phyloP scores from a whole-genome alignment of 2,797 vertebrate genomes.

The Toxotes lorentzi region DNA sequence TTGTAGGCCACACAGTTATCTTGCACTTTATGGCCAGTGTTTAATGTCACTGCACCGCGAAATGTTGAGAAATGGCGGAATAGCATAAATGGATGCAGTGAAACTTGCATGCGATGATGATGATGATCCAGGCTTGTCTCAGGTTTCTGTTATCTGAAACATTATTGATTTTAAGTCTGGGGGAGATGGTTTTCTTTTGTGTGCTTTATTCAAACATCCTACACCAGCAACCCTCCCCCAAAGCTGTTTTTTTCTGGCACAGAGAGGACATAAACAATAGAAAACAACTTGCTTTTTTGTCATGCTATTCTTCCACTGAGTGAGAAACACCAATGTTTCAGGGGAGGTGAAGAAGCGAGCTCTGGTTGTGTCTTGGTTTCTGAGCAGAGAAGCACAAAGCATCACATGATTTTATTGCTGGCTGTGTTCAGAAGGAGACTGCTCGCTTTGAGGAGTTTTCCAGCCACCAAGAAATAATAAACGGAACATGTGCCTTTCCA shows the following conservation, averaged over 20 bases:
- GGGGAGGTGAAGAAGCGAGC: slow-evolving; percentile 10
- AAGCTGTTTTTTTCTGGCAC: neutral
- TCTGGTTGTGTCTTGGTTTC: slow-evolving; percentile 31
- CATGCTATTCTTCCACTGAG: neutral
- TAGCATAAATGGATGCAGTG: neutral
- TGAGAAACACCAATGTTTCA: neutral
- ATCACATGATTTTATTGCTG: slow-evolving; percentile 39
- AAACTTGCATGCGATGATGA: slow-evolving; percentile 11
- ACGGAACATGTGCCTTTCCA: slow-evolving; percentile 13
- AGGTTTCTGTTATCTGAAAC: slow-evolving; percentile 64
- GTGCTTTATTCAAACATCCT: slow-evolving; percentile 24
- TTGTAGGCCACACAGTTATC: neutral
- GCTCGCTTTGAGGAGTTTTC: slow-evolving; percentile 11
- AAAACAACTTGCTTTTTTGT: neutral
- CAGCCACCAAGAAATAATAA: slow-evolving; percentile 5
- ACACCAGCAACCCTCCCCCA: neutral
- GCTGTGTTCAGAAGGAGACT: slow-evolving; percentile 20
- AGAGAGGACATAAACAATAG: slow-evolving; percentile 30
- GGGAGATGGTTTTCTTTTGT: slow-evolving; percentile 36
- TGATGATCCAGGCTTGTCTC: slow-evolving; percentile 34
- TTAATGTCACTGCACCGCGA: neutral
- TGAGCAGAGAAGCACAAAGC: slow-evolving; percentile 10
- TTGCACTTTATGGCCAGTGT: neutral
- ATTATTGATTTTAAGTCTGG: slow-evolving; percentile 41
- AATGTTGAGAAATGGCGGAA: neutral